These are phyloP conservation scores for Panthera leo DNA, from an alignment of 2,113 vertebrate genomes.

Conservation along the genomic window DNA sequence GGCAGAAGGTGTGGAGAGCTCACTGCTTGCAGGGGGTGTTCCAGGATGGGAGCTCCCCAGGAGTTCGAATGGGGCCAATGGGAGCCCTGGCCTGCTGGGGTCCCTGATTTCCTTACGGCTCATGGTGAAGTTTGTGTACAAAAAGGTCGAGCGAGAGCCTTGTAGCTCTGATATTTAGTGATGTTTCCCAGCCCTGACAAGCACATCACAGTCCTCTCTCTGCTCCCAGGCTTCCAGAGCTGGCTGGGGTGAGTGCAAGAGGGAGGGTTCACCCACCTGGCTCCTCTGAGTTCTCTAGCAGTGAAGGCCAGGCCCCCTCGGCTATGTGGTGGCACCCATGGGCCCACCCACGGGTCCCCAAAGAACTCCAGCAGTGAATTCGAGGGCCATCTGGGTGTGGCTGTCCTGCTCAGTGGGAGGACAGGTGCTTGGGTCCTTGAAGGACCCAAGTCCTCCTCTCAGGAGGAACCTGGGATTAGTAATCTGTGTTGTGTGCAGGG, in stretches of 20 bases:
- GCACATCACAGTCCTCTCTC: not conserved
- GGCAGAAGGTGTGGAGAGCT: not conserved
- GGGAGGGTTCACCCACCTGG: not conserved
- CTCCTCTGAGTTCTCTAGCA: not conserved
- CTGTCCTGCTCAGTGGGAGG: not conserved
- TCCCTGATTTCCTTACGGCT: not conserved
- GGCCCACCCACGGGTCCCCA: too few species aligned
- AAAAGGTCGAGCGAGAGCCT: not conserved
- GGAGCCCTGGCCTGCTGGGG: not conserved
- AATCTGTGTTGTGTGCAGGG: not conserved
- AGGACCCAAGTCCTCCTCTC: not conserved
- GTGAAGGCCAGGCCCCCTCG: not conserved
- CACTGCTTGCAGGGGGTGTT: not conserved
- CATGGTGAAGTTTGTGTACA: not conserved
- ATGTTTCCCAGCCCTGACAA: not conserved
- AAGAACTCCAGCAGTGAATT: not conserved
- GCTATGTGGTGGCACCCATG: too few species aligned
- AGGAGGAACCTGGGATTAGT: not conserved
- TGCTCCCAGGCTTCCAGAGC: not conserved
- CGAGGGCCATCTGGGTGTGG: not conserved
- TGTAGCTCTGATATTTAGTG: not conserved
- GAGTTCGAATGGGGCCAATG: not conserved
- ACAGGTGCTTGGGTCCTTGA: not conserved
- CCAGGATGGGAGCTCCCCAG: not conserved
- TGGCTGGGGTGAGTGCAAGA: not conserved